Evolutionary conservation across 2,888 invertebrate species (phyloP).

Genomic region (Empis livida): DNA sequence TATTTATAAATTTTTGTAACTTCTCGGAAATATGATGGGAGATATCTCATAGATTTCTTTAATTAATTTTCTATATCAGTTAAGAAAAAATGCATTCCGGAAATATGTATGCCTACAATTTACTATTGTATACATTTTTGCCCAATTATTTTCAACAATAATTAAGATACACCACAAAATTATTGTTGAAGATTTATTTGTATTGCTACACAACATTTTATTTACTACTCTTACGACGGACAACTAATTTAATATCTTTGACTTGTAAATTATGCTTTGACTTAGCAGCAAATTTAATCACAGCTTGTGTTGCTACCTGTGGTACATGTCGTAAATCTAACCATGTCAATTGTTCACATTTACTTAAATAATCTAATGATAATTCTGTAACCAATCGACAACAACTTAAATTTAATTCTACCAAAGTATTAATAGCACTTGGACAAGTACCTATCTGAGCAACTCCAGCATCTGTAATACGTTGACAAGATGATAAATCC

Average conservation of each 20-base stretch:
- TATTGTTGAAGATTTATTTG: no score
- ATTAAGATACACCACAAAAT: no score
- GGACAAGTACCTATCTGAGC: slow-evolving; percentile 70
- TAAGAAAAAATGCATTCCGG: no score
- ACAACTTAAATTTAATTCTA: slow-evolving; percentile 65
- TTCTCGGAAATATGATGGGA: no score
- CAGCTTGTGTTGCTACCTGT: slow-evolving; percentile 66
- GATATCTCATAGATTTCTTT: no score
- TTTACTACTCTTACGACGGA: slow-evolving; percentile 18
- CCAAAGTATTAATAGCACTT: slow-evolving; percentile 49
- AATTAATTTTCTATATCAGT: no score
- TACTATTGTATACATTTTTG: no score
- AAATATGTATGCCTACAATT: no score
- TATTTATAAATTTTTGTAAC: no score
- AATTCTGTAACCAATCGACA: slow-evolving; percentile 71
- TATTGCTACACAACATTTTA: no score
- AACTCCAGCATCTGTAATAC: slow-evolving; percentile 81
- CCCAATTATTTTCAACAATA: no score
- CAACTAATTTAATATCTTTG: slow-evolving; percentile 65
- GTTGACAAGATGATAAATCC: slow-evolving; percentile 74
- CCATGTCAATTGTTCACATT: slow-evolving; percentile 58
- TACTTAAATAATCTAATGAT: slow-evolving; percentile 65
- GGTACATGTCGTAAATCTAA: slow-evolving; percentile 69
- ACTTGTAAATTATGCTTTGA: slow-evolving; percentile 68
- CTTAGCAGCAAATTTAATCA: slow-evolving; percentile 71